Base-by-base conservation (phyloP, 2,797 vertebrate species). In the Galago senegalensis region DNA sequence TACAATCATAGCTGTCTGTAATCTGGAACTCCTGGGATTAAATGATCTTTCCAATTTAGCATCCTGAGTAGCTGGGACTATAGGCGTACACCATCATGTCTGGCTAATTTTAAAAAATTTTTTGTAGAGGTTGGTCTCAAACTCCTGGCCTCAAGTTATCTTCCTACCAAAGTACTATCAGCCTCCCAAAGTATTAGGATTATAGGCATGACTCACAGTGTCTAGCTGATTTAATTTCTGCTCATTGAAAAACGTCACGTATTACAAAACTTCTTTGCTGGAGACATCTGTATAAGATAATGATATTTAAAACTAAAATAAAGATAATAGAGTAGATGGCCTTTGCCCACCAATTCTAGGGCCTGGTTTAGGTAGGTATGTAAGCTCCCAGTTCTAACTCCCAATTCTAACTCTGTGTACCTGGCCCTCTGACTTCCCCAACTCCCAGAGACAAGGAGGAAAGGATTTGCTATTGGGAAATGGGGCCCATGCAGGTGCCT, bases 271-370 rank as follows among this genome's bases (percentile, higher is more conserved):
- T 80, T 89, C n/a, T 43, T 83, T 87, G n/a, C 12, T 87, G 7
- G 40, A 70, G 34, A 70, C 27, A 53, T 40, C 46, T 89, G 61
- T 77, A 23, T 72, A 65, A 72, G 56, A 29, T 53, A 43, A 72
- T 67, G 67, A 63, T 60, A 84, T 65, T 93, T 60, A 87, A 53
- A 49, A 90, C 25, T 70, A 58, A 76, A 88, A 82, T 37, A 75
- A 69, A 56, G 31, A 67, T 43, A 82, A n/a, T 31, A 29, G 13
- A 70, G 23, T 76, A 25, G 60, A n/a, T n/a, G 21, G 46, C 56
- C 9, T 84, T 60, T 43, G 12, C 21, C 23, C 31, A 9, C 34
- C 34, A 27, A 2, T 60, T 67, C 34, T 13, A 53, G 58, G 83
- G 25, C 25, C 16, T 53, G 29, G n/a, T 25, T 29, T 14, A 79